Conservation (phyloP, 2,888 invertebrate species). For the Lepas anatifera region DNA sequence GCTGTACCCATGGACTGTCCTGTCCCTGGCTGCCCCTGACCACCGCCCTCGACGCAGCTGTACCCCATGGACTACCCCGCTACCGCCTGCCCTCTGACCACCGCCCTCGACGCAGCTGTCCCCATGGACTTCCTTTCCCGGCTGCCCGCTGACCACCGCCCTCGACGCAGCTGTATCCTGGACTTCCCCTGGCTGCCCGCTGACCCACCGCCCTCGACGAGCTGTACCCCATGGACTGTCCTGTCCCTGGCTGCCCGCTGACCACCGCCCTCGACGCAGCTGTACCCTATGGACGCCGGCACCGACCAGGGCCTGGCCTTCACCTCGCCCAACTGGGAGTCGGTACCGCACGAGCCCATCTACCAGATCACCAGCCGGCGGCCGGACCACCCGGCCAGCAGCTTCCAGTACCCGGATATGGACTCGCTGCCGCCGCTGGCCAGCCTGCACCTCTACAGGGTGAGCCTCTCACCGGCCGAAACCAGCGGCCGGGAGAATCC, state of each 20-base stretch:
- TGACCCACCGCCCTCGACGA: not conserved
- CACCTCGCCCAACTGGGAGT: constrained; percentile 93
- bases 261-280: constrained; percentile 38
- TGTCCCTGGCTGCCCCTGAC: too few species aligned
- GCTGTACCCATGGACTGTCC: not conserved
- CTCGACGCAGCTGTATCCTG: not conserved
- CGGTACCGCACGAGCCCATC: constrained; percentile 75
- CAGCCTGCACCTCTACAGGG: constrained; percentile 81
- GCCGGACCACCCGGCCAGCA: constrained; percentile 84
- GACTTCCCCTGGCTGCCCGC: not conserved
- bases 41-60: not conserved
- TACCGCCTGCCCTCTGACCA: not conserved
- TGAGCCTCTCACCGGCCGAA: constrained; percentile 34
- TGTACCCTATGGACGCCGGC: constrained; percentile 84
- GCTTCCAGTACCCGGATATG: constrained; percentile 83
- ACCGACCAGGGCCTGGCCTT: constrained; percentile 93
- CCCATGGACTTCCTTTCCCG: too few species aligned
- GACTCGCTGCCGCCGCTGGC: constrained; percentile 79
- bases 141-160: too few species aligned
- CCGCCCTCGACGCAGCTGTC: too few species aligned
- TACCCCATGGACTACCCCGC: not conserved
- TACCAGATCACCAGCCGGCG: constrained; percentile 77
- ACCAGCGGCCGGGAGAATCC: not conserved
- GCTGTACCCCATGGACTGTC: too few species aligned
- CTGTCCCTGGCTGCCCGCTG: not conserved